Conservation (phyloP, 2,888 invertebrate species). For the Caenorhabditis japonica region DNA sequence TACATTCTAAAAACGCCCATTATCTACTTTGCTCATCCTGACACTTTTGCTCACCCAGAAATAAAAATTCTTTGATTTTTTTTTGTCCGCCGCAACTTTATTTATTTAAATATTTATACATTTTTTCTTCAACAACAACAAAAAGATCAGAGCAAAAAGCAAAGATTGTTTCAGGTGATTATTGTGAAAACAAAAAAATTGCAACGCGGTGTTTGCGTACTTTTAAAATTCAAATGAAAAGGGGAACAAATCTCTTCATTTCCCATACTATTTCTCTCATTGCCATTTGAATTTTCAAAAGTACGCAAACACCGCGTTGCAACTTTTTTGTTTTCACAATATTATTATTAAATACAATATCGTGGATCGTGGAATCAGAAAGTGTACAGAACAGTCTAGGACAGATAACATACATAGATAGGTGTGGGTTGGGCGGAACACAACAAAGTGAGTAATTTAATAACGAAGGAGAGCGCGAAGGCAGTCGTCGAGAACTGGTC, state of each 20-base stretch:
- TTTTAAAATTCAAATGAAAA: no score
- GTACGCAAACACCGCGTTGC: no score
- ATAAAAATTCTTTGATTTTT: neutral
- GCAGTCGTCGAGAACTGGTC: slow-evolving; percentile 16
- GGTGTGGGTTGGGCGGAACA: slow-evolving; percentile 11
- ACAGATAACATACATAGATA: neutral
- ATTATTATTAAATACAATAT: no score
- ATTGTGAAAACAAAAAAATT: no score
- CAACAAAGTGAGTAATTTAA: slow-evolving; percentile 1
- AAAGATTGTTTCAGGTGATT: neutral
- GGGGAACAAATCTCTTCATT: no score
- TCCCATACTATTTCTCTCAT: no score
- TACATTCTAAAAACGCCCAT: neutral
- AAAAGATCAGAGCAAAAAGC: neutral
- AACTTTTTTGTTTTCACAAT: no score
- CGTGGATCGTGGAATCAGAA: no score
- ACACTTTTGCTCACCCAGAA: neutral
- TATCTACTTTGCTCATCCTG: neutral
- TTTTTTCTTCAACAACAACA: no score
- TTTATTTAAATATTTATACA: slow-evolving; percentile 4
- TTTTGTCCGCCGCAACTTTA: slow-evolving; percentile 28
- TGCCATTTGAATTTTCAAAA: no score
- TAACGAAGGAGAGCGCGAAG: slow-evolving; percentile 7
- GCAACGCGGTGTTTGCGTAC: no score
- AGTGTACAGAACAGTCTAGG: no score